phyloP scores from a whole-genome alignment of 2,113 vertebrate genomes.

The Panthera tigris region DNA sequence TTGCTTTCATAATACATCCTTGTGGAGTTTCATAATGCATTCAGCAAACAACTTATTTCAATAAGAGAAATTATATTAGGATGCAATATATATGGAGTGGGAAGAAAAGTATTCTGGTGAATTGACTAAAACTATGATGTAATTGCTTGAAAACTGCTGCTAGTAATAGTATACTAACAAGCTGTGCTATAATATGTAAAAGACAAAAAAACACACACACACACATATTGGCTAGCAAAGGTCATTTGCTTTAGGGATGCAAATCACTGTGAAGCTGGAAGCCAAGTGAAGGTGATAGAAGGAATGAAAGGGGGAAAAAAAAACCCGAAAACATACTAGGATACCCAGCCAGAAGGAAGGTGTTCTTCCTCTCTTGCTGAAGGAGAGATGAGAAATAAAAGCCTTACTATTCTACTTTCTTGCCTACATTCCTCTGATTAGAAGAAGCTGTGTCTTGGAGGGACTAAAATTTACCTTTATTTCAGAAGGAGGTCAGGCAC shows the following conservation, averaged over 20 bases:
- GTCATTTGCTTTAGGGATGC: neutral
- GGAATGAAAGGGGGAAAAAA: neutral
- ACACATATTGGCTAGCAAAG: neutral
- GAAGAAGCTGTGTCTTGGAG: neutral
- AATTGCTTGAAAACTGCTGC: neutral
- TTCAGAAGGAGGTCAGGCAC: neutral
- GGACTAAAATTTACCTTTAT: neutral
- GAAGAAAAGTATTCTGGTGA: neutral
- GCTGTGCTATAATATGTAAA: neutral
- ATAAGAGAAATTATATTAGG: slow-evolving; percentile 1
- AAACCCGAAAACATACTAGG: neutral
- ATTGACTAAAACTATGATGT: neutral
- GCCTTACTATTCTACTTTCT: neutral
- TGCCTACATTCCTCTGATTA: neutral
- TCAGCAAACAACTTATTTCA: neutral
- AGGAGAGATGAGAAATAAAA: neutral
- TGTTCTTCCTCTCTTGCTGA: rapidly evolving
- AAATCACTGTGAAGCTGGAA: neutral
- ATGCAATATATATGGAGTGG: neutral
- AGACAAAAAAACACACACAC: neutral
- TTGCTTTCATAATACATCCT: neutral
- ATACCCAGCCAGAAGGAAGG: rapidly evolving
- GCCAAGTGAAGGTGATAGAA: neutral
- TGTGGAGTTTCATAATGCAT: neutral
- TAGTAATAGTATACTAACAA: neutral